phyloP scores from a whole-genome alignment of 2,797 vertebrate species.

The Falco cherrug region DNA sequence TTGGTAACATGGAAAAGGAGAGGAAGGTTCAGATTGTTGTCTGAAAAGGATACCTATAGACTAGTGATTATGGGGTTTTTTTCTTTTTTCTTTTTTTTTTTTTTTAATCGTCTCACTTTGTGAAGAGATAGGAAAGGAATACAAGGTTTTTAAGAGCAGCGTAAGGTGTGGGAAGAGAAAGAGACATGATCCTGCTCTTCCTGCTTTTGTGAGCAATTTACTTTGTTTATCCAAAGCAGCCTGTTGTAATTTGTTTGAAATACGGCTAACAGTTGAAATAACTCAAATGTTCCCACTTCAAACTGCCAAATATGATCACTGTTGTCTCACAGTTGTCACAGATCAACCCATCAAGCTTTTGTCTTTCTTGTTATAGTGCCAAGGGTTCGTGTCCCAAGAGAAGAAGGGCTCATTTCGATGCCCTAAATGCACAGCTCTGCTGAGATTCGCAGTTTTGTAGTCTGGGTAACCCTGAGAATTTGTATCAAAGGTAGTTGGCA shows the following conservation, averaged over 20 bases:
- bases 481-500: background rate
- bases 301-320: background rate
- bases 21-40: background rate
- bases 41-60: background rate
- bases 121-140: background rate
- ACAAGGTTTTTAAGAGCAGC: background rate
- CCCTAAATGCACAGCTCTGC: background rate
- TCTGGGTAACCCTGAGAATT: background rate
- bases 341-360: background rate
- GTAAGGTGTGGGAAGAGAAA: background rate
- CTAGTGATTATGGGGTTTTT: background rate
- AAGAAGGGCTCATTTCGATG: background rate
- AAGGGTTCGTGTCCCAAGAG: background rate
- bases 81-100: background rate
- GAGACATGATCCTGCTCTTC: background rate
- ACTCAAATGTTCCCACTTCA: conserved; percentile 24
- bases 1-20: background rate
- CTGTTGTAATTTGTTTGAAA: conserved; percentile 13
- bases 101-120: background rate
- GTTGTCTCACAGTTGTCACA: background rate
- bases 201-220: background rate
- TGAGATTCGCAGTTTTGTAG: background rate
- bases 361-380: background rate
- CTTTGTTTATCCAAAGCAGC: background rate
- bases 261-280: conserved; percentile 1